These are phyloP conservation scores for Lonchura striata DNA, from an alignment of 2,113 vertebrate species.

Conservation along the genomic window DNA sequence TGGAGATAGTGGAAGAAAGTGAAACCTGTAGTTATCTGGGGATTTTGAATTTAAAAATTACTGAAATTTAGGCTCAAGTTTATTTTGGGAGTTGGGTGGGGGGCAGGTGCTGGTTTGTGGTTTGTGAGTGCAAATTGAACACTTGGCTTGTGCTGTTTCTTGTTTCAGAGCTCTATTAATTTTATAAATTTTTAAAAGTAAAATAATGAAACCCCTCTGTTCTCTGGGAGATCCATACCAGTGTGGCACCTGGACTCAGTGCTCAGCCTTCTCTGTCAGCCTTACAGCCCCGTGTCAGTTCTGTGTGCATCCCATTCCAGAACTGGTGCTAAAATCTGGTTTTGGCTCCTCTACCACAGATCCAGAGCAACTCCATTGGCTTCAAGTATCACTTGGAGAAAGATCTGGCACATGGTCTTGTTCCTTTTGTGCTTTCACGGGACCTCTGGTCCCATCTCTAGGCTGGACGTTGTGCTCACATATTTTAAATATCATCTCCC, in stretches of 20 bases:
- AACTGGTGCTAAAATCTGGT: neutral
- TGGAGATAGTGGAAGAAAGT: neutral
- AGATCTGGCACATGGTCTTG: neutral
- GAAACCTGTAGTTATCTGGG: neutral
- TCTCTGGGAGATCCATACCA: neutral
- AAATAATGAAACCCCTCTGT: neutral
- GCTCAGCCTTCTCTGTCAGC: neutral
- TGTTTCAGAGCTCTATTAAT: neutral
- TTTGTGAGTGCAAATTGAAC: neutral
- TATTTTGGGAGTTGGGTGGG: neutral
- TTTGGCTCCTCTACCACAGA: neutral
- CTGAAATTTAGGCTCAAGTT: neutral
- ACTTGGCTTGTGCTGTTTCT: neutral
- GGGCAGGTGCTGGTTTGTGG: neutral
- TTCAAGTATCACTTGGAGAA: neutral
- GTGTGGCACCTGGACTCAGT: fast-evolving
- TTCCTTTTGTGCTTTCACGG: neutral
- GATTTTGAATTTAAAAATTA: neutral
- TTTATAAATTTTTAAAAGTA: neutral
- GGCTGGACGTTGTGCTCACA: neutral
- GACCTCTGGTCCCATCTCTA: neutral
- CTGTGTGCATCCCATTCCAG: neutral
- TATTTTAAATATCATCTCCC: neutral
- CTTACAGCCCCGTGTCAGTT: neutral
- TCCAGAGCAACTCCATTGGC: neutral